Conservation (phyloP, 1,140 invertebrate genomes). For the Panagrolaimus sp. region DNA sequence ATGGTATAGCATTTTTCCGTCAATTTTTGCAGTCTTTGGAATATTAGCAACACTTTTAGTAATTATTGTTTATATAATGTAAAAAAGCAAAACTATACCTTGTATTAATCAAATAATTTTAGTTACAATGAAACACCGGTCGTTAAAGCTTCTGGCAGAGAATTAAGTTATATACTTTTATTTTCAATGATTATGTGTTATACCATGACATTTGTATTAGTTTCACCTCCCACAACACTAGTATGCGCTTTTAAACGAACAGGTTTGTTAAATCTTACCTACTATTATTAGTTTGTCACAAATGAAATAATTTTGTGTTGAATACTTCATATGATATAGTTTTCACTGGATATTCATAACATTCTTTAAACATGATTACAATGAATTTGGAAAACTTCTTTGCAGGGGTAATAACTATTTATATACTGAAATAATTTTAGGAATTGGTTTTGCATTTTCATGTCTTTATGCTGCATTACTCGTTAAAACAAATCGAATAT, state of each 20-base stretch:
- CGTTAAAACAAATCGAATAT: constrained; percentile 73
- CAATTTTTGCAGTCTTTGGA: constrained; percentile 63
- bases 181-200: constrained; percentile 66
- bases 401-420: background rate
- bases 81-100: background rate
- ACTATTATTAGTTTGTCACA: too few relatives aligned
- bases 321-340: too few relatives aligned
- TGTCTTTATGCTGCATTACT: constrained; percentile 71
- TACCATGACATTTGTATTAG: constrained; percentile 65
- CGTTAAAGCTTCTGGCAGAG: constrained; percentile 73
- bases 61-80: constrained; percentile 60
- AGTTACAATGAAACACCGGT: constrained; percentile 71
- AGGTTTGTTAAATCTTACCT: constrained; percentile 54
- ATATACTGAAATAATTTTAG: constrained; percentile 28
- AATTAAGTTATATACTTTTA: constrained; percentile 73
- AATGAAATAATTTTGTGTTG: too few relatives aligned
- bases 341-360: too few relatives aligned
- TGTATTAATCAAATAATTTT: background rate
- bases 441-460: constrained; percentile 68
- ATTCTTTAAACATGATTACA: too few relatives aligned
- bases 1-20: constrained; percentile 64
- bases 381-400: constrained; percentile 16
- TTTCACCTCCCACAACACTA: constrained; percentile 65
- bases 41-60: constrained; percentile 62
- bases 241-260: constrained; percentile 67